Evolutionary conservation across 2,888 invertebrate genomes (phyloP), one percentile per base, ranked within the genome.

Genomic region (Aromia moschata): DNA sequence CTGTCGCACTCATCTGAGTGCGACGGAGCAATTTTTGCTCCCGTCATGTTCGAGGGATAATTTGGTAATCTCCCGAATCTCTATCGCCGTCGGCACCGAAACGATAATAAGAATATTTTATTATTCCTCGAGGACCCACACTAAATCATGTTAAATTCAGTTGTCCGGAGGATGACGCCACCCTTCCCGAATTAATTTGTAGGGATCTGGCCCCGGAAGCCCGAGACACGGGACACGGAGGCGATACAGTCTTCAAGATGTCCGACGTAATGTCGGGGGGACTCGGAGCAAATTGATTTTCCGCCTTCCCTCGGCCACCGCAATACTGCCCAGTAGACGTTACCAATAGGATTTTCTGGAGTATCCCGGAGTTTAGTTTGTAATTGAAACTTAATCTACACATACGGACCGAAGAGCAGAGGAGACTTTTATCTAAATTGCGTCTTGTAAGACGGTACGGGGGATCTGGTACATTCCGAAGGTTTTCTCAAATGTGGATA

Each of bases 221-320:
- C 30, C 14, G n/a, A n/a, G n/a, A 14, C 51, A 53, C 60, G 60
- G 56, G 53, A 56, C 51, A 41, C 46, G 41, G 44, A 56, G 44
- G 49, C 46, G 40, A 45, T 56, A 56, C 46, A 46, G 54, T 36
- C 56, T 56, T 56, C 46, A 58, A 58, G 56, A 60, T 54, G 51
- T 44, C 57, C 41, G 49, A 54, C 51, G 41, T 52, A 45, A 63
- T 59, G 51, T 60, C 59, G 33, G 41, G 46, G 57, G 60, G 55
- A n/a, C n/a, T 52, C 47, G 54, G 44, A 14, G 44, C 38, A 65
- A 65, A 65, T 65, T 65, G 65, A 65, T 65, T 65, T 56, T 61
- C 52, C 44, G 54, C 47, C 49, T 55, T 52, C 41, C 17, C 31
- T n/a, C 30, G 31, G 38, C 25, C 9, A 47, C 36, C 38, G 38